Evolutionary conservation across 2,888 invertebrate genomes (phyloP).

Genomic region (Pedicia rivosa): DNA sequence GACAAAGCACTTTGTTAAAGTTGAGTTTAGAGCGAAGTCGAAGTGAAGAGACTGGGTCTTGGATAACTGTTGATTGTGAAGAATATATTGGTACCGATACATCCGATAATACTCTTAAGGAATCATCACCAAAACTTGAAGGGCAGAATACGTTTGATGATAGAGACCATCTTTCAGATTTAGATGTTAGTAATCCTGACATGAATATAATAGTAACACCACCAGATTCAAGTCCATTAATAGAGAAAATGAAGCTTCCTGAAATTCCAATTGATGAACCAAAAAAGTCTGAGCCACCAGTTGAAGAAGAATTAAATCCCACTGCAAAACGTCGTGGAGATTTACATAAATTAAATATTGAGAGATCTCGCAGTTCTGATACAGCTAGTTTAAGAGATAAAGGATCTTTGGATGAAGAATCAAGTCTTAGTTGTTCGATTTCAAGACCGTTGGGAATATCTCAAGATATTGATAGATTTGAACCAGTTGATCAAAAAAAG

Average conservation of each 20-base stretch:
- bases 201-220: slow-evolving; percentile 41
- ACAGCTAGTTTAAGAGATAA: slow-evolving; percentile 53
- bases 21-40: slow-evolving; percentile 34
- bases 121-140: slow-evolving; percentile 21
- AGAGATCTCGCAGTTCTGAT: slow-evolving; percentile 63
- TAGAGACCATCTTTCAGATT: slow-evolving; percentile 35
- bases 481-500: slow-evolving; percentile 39
- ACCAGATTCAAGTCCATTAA: slow-evolving; percentile 42
- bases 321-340: slow-evolving; percentile 2
- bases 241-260: slow-evolving; percentile 27
- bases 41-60: slow-evolving; percentile 53
- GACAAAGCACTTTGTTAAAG: slow-evolving; percentile 24
- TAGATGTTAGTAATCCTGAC: slow-evolving; percentile 21
- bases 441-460: slow-evolving; percentile 64
- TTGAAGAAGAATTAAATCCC: slow-evolving; percentile 11
- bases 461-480: slow-evolving; percentile 49
- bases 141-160: slow-evolving; percentile 44
- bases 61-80: slow-evolving; percentile 50
- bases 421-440: slow-evolving; percentile 62
- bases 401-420: slow-evolving; percentile 51
- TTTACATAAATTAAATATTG: slow-evolving; percentile 45
- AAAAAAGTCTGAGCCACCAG: slow-evolving; percentile 9
- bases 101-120: slow-evolving; percentile 22
- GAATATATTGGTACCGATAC: slow-evolving; percentile 37
- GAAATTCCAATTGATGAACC: too few species aligned